These are phyloP conservation scores for Crepidodera aurea DNA, from an alignment of 2,888 invertebrate genomes.

Conservation along the genomic window DNA sequence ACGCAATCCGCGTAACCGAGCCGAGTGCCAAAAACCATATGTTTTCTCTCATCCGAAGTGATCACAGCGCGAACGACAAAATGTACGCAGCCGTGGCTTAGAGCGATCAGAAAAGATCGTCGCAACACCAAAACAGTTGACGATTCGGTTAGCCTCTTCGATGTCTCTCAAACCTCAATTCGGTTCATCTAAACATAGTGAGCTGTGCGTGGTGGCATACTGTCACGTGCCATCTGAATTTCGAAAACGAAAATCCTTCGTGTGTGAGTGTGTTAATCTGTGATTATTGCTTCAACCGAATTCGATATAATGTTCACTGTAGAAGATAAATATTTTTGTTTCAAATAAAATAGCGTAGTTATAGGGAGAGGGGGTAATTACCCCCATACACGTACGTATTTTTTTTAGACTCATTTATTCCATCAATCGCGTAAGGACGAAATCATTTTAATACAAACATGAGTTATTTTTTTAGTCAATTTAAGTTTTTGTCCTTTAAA, in stretches of 20 bases:
- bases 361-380: too few species aligned
- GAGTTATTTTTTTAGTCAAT: too few species aligned
- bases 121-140: slow-evolving; percentile 17
- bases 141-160: slow-evolving; percentile 8
- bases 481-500: too few species aligned
- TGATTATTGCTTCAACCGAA: not conserved
- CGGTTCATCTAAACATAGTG: slow-evolving; percentile 1
- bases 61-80: slow-evolving; percentile 5
- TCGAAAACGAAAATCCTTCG: not conserved
- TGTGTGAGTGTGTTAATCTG: slow-evolving; percentile 6
- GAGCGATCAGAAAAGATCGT: slow-evolving; percentile 16
- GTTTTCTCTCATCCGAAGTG: slow-evolving; percentile 5
- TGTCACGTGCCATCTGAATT: slow-evolving; percentile 11
- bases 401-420: too few species aligned
- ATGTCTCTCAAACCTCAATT: slow-evolving; percentile 15
- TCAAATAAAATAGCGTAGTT: too few species aligned
- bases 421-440: too few species aligned
- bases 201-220: not conserved
- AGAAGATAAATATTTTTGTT: too few species aligned
- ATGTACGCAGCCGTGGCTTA: slow-evolving; percentile 30
- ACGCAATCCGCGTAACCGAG: not conserved
- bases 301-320: slow-evolving; percentile 2
- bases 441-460: too few species aligned
- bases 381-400: too few species aligned
- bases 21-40: slow-evolving; percentile 6